Percentiles rank a stretch among this genome's conserved stretches.
phyloP scores from a whole-genome alignment of 1,140 invertebrate genomes.

The Octopus sinensis region DNA sequence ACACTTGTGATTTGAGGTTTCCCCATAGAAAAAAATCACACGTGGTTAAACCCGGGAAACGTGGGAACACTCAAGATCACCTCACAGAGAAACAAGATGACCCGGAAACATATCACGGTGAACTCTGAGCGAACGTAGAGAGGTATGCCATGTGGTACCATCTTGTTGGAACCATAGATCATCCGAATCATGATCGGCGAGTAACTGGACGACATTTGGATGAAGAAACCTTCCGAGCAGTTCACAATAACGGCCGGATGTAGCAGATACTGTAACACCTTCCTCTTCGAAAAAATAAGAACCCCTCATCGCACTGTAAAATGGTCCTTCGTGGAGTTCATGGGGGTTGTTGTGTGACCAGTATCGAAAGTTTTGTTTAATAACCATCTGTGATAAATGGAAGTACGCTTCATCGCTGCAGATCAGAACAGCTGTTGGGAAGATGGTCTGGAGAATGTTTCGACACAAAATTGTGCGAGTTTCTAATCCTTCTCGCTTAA shows the following conservation, averaged over 20 bases:
- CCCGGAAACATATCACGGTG: neutral
- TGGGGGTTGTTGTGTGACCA: neutral
- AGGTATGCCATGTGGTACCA: neutral
- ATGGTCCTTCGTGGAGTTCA: neutral
- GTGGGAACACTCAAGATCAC: no score
- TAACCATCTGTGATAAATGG: neutral
- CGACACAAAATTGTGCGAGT: neutral
- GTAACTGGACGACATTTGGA: neutral
- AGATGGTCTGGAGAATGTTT: neutral
- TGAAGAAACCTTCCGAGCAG: neutral
- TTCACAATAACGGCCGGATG: neutral
- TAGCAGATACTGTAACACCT: neutral
- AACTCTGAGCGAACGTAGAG: neutral
- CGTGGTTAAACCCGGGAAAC: no score
- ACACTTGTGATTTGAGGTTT: no score
- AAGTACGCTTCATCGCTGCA: neutral
- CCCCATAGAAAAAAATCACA: no score
- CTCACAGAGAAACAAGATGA: neutral
- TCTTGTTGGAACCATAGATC: neutral
- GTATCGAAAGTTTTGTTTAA: neutral
- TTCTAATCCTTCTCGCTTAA: no score
- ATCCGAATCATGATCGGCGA: neutral
- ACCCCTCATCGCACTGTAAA: neutral
- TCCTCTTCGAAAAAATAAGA: neutral
- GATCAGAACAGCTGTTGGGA: neutral